Conservation (phyloP, 2,888 invertebrate species). For the Ceratothoa steindachneri region DNA sequence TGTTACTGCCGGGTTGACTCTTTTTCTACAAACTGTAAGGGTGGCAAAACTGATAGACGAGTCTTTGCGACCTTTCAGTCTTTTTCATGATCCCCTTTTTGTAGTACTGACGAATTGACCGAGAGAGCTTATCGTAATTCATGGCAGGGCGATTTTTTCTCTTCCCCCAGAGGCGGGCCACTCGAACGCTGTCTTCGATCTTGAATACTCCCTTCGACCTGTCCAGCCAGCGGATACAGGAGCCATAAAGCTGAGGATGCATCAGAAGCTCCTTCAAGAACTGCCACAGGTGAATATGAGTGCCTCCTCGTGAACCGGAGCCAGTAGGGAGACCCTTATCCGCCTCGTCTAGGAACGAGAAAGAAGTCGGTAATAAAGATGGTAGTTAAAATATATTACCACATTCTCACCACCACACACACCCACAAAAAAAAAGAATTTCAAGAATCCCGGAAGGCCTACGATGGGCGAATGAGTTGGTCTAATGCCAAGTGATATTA, state of each 20-base stretch:
- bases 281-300: constrained; percentile 97
- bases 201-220: constrained; percentile 92
- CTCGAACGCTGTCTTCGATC: constrained; percentile 95
- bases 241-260: constrained; percentile 80
- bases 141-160: constrained; percentile 97
- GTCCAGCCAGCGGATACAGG: constrained; percentile 96
- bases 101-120: constrained; percentile 97
- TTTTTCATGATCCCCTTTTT: constrained; percentile 99
- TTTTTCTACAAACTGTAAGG: constrained; percentile 74
- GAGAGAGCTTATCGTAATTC: constrained; percentile 98
- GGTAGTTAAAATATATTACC: too few relatives aligned
- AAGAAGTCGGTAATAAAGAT: too few relatives aligned
- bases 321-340: constrained; percentile 13
- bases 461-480: too few relatives aligned
- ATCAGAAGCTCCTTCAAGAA: constrained; percentile 92
- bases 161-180: constrained; percentile 96
- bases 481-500: too few relatives aligned
- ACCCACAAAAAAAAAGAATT: too few relatives aligned
- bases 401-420: too few relatives aligned
- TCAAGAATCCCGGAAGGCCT: too few relatives aligned
- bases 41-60: constrained; percentile 98
- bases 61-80: constrained; percentile 92
- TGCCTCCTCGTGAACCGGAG: constrained; percentile 52
- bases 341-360: neutral
- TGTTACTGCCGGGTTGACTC: neutral